phyloP scores from a whole-genome alignment of 2,113 vertebrate genomes.

The Centropus unirufus region DNA sequence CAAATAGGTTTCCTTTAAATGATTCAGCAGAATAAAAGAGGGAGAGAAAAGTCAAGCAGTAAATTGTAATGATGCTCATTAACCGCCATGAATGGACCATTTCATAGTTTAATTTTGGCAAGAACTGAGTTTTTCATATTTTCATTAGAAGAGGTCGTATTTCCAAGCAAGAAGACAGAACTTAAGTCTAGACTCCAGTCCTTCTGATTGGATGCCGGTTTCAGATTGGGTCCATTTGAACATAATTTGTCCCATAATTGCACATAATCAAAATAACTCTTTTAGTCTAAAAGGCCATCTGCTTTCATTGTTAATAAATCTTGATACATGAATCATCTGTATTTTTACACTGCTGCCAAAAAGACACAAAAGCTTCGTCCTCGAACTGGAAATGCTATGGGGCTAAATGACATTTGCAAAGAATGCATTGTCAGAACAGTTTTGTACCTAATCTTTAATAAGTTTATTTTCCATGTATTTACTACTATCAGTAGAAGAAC shows the following conservation, averaged over 20 bases:
- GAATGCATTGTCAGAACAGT: not conserved
- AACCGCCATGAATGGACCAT: not conserved
- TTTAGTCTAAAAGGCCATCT: not conserved
- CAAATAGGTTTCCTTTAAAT: constrained; percentile 11
- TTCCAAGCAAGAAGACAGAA: not conserved
- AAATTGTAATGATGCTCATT: constrained; percentile 15
- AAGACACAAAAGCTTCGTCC: not conserved
- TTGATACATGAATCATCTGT: not conserved
- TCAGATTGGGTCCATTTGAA: not conserved
- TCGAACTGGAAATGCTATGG: not conserved
- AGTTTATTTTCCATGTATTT: constrained; percentile 9
- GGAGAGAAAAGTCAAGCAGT: constrained; percentile 20
- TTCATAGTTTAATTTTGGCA: not conserved
- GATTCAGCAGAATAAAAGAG: not conserved
- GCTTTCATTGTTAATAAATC: not conserved
- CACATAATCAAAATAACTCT: not conserved
- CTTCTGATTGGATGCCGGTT: not conserved
- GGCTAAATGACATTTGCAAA: constrained; percentile 19
- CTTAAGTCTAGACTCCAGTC: not conserved
- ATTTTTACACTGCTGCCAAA: not conserved
- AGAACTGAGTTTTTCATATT: not conserved
- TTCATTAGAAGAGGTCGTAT: not conserved
- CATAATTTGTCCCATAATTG: not conserved
- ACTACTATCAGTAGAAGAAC: not conserved
- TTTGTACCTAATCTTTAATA: constrained; percentile 34